Evolutionary conservation across 2,113 vertebrate genomes (phyloP).

Genomic region (Myodes glareolus): DNA sequence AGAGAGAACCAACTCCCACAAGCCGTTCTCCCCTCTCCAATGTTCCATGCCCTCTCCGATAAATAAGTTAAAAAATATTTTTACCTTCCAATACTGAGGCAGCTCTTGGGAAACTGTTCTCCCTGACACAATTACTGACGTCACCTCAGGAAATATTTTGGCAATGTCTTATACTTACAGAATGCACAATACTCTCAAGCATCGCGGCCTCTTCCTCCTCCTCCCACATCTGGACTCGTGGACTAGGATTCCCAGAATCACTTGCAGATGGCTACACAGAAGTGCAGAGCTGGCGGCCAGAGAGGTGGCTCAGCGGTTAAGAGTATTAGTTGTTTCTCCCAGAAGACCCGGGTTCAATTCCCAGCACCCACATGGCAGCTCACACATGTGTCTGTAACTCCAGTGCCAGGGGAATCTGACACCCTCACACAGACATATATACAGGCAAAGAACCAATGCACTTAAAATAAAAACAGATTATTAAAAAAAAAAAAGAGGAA

Average conservation of each 20-base stretch:
- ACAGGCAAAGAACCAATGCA: too few species aligned
- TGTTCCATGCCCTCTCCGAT: not conserved
- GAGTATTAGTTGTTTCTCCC: too few species aligned
- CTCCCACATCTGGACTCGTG: not conserved
- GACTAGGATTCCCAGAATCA: not conserved
- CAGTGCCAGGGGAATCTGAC: too few species aligned
- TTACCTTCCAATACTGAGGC: not conserved
- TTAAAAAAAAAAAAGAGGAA: too few species aligned
- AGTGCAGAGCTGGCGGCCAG: not conserved
- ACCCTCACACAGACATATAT: too few species aligned
- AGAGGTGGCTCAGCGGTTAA: too few species aligned
- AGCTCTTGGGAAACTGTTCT: not conserved
- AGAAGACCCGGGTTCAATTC: too few species aligned
- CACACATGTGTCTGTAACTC: too few species aligned
- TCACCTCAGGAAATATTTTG: not conserved
- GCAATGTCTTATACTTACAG: not conserved
- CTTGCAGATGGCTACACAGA: not conserved
- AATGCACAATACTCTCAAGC: not conserved
- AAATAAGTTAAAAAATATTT: not conserved
- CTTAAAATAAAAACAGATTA: too few species aligned
- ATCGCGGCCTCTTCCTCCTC: not conserved
- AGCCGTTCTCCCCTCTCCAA: not conserved
- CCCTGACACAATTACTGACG: not conserved
- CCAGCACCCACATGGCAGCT: too few species aligned
- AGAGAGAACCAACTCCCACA: not conserved